A percentile compares a stretch with the other conserved stretches of the same genome.
phyloP scores from a whole-genome alignment of 2,797 vertebrate species.

The Alectoris magna region DNA sequence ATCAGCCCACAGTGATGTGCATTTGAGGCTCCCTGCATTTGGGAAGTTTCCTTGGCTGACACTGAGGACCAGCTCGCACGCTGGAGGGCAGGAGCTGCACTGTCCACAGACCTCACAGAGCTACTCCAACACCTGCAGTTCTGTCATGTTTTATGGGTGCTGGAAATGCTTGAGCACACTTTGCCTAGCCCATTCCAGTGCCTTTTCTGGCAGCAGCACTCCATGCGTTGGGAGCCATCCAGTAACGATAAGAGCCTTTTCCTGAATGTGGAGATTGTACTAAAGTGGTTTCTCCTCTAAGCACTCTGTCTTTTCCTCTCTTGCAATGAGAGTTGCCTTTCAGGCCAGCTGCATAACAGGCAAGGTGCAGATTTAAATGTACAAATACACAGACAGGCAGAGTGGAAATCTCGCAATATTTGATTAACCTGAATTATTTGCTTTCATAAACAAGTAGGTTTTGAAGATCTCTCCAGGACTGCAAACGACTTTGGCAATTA shows the following conservation, averaged over 20 bases:
- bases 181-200: accelerated
- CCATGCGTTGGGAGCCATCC: background rate
- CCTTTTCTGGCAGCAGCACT: background rate
- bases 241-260: background rate
- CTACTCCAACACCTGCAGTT: background rate
- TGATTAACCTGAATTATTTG: slow-evolving; percentile 65
- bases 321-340: background rate
- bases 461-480: slow-evolving; percentile 67
- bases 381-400: background rate
- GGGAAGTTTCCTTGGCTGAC: accelerated
- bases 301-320: background rate
- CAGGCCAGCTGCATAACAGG: background rate
- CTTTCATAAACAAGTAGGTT: slow-evolving; percentile 69
- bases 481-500: slow-evolving; percentile 71
- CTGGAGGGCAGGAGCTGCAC: background rate
- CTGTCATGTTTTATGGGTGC: accelerated
- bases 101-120: accelerated
- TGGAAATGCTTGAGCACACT: background rate
- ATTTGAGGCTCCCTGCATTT: background rate
- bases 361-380: background rate
- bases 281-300: background rate
- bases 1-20: background rate
- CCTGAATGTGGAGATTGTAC: background rate
- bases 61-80: accelerated
- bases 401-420: slow-evolving; percentile 23